These are phyloP conservation scores for Drosophila maculinotata DNA, from an alignment of 2,888 invertebrate genomes.

Conservation along the genomic window DNA sequence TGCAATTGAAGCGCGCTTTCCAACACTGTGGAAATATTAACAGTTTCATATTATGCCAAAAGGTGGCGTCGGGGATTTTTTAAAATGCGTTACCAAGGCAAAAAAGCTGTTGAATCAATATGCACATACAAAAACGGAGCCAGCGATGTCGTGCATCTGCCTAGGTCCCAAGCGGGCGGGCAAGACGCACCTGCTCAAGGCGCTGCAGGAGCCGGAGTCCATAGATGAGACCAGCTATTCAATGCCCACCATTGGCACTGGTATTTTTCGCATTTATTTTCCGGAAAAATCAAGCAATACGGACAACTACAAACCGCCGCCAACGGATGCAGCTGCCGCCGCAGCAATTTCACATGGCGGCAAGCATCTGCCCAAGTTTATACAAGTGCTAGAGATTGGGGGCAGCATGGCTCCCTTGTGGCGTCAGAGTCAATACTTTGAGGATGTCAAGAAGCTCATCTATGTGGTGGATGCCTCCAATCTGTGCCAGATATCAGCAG, in stretches of 20 bases:
- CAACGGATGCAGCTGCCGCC: conserved; percentile 27
- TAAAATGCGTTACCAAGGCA: conserved; percentile 37
- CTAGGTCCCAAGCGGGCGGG: conserved; percentile 93
- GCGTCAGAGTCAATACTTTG: conserved; percentile 89
- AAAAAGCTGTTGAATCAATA: conserved; percentile 54
- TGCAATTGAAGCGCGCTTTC: not conserved
- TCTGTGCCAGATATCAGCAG: conserved; percentile 93
- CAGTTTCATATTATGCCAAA: not conserved
- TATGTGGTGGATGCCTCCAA: conserved; percentile 94
- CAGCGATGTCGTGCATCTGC: conserved; percentile 87
- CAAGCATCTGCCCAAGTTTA: conserved; percentile 85
- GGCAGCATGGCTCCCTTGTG: conserved; percentile 93
- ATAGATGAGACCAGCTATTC: conserved; percentile 92
- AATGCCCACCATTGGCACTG: conserved; percentile 92
- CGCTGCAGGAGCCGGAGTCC: conserved; percentile 89
- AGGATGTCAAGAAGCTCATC: conserved; percentile 88
- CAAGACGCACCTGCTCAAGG: conserved; percentile 91
- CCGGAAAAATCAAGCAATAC: conserved; percentile 75
- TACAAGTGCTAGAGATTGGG: conserved; percentile 90
- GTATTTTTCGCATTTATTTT: conserved; percentile 89
- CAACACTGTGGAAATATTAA: conserved; percentile 9
- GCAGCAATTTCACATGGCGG: conserved; percentile 51
- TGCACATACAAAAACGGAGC: not conserved
- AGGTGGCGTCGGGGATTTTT: conserved; percentile 39
- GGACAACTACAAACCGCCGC: conserved; percentile 48